phyloP scores from a whole-genome alignment of 30 jellyfish, hydroid and myxozoan species.

The Hydractinia symbiolongicarpus region DNA sequence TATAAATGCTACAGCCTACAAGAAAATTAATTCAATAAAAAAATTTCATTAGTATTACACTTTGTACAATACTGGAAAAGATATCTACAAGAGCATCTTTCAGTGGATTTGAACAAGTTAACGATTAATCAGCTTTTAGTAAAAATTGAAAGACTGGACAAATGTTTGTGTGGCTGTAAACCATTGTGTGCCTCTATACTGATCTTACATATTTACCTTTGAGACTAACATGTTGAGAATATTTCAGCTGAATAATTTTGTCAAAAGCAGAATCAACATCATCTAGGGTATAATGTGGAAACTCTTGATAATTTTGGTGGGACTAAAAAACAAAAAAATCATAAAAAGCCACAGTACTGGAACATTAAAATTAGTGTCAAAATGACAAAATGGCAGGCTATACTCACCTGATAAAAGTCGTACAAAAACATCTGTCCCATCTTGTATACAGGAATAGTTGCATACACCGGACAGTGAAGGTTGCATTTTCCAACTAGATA shows the following conservation, averaged over 20 bases:
- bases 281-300: slow-evolving; percentile 74
- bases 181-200: neutral
- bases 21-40: neutral
- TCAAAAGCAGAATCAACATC: slow-evolving; percentile 97
- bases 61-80: neutral
- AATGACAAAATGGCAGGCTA: neutral
- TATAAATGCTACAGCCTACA: neutral
- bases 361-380: neutral
- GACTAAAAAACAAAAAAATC: slow-evolving; percentile 39
- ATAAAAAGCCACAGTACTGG: neutral
- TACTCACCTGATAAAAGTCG: slow-evolving; percentile 81
- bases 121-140: too few species aligned
- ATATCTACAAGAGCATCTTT: too few species aligned
- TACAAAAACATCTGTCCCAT: slow-evolving; percentile 98
- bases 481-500: slow-evolving; percentile 88
- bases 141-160: too few species aligned
- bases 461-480: slow-evolving; percentile 82
- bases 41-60: neutral
- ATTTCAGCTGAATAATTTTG: slow-evolving; percentile 81
- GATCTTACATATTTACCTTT: slow-evolving; percentile 53
- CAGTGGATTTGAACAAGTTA: too few species aligned
- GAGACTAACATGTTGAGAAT: slow-evolving; percentile 87
- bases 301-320: slow-evolving; percentile 68
- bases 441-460: slow-evolving; percentile 94
- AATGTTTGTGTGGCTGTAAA: neutral